Evolutionary conservation across 2,113 vertebrate species (phyloP).

Genomic region (Psilopsiagon aymara): DNA sequence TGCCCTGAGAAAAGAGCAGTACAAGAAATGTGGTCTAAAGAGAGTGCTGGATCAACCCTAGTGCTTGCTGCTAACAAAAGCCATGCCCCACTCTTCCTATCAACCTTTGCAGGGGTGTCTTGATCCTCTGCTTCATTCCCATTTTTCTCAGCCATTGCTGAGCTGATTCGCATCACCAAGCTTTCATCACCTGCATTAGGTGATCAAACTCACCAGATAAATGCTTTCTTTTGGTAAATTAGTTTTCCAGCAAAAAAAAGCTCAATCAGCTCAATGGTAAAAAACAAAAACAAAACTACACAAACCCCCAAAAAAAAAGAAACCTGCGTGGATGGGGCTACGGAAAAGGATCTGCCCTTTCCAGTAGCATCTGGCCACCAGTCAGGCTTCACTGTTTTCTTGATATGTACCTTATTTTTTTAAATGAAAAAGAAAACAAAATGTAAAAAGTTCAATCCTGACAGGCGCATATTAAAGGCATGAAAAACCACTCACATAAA

Average conservation of each 20-base stretch:
- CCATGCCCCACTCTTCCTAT: too few species aligned
- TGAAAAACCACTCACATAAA: rapidly evolving
- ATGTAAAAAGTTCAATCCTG: background rate
- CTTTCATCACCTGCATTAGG: background rate
- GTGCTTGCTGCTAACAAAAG: background rate
- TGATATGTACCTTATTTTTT: background rate
- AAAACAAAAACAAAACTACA: background rate
- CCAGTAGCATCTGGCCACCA: background rate
- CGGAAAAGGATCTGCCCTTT: background rate
- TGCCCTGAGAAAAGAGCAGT: background rate
- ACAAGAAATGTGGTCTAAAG: background rate
- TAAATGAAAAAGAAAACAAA: background rate
- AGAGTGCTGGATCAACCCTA: background rate
- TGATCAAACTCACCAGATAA: background rate
- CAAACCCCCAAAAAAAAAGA: background rate
- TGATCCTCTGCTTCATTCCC: background rate
- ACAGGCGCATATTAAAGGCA: background rate
- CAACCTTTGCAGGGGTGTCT: background rate
- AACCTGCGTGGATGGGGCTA: background rate
- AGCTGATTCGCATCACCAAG: background rate
- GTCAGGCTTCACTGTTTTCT: background rate
- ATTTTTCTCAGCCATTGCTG: background rate
- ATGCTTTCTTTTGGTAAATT: background rate
- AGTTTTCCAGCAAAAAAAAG: background rate
- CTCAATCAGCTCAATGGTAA: background rate